These are phyloP conservation scores for Pseudachorutes palmiensis DNA, from an alignment of 1,140 invertebrate species.

Conservation along the genomic window DNA sequence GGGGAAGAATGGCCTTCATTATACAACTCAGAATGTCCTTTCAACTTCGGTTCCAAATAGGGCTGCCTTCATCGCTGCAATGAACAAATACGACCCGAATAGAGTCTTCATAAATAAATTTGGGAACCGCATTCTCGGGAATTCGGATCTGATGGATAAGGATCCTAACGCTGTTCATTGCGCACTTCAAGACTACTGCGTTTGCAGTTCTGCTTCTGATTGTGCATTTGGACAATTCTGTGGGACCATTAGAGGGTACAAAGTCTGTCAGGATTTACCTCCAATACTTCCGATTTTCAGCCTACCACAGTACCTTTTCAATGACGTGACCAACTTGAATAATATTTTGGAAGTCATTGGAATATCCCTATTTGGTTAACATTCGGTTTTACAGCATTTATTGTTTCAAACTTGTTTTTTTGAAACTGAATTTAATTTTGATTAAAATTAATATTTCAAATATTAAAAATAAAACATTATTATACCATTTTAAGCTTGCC, in stretches of 20 bases:
- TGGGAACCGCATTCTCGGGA: not conserved
- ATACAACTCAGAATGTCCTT: not conserved
- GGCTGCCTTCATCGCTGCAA: not conserved
- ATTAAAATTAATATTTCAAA: no score
- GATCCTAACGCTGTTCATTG: slow-evolving; percentile 11
- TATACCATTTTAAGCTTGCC: no score
- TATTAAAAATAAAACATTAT: no score
- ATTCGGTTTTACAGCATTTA: no score
- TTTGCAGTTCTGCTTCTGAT: not conserved
- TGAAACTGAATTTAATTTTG: no score
- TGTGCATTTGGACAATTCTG: slow-evolving; percentile 5
- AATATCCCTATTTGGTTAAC: no score
- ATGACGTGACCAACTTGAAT: no score
- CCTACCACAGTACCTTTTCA: no score
- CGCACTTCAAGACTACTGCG: slow-evolving; percentile 12
- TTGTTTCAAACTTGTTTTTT: no score
- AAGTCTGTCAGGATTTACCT: not conserved
- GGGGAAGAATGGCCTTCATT: slow-evolving; percentile 9
- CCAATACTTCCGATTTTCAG: no score
- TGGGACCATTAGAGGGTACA: not conserved
- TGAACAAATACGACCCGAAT: slow-evolving; percentile 4
- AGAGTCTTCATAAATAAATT: slow-evolving; percentile 16
- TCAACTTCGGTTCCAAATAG: not conserved
- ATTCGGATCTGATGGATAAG: not conserved
- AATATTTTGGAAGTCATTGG: no score